Base-by-base conservation (phyloP, 2,797 vertebrate genomes). In the Pseudomugil gertrudae region DNA sequence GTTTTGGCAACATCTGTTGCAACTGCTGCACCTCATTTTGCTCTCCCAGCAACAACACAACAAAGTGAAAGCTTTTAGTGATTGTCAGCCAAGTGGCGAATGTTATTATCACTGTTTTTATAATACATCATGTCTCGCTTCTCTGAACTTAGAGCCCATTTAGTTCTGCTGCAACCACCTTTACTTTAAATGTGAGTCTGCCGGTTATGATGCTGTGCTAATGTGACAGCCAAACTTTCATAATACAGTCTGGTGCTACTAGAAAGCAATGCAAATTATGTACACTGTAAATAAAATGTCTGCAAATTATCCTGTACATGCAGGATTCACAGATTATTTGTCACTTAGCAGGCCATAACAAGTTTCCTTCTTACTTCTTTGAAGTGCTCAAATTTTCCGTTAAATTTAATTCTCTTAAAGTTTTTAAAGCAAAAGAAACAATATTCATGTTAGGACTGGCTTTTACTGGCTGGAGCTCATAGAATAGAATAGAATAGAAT, bases 31-130 rank as follows among this genome's bases (percentile, higher is more conserved):
- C 45, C 11, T 48, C 45, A 6, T 19, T 66, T 57, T 38, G 0
- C 7, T 1, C 15, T n/a, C n/a, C 35, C 15, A 59, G 48, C 27
- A 32, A 30, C 11, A 0, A 26, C 29, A 0, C 65, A 59, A 43
- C n/a, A 52, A 14, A 11, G 6, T 1, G 35, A 27, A 51, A 35
- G 54, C 45, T 35, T 30, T 57, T 30, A 38, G 38, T n/a, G 45
- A 66, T 50, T 7, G 21, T 32, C 35, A 52, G 56, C 29, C 32
- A 47, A 33, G 13, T 52, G 50, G 10, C 43, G 55, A 24, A 21
- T 26, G 27, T 52, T 68, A 53, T 36, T 30, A 48, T 66, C 33
- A 19, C 13, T 23, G 26, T 60, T 53, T 68, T 17, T 68, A 33
- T 33, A 33, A 43, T 52, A 30, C 51, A 33, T 60, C 23, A 35